Conservation (phyloP, 1,140 invertebrate genomes). For the Camponotus floridanus region DNA sequence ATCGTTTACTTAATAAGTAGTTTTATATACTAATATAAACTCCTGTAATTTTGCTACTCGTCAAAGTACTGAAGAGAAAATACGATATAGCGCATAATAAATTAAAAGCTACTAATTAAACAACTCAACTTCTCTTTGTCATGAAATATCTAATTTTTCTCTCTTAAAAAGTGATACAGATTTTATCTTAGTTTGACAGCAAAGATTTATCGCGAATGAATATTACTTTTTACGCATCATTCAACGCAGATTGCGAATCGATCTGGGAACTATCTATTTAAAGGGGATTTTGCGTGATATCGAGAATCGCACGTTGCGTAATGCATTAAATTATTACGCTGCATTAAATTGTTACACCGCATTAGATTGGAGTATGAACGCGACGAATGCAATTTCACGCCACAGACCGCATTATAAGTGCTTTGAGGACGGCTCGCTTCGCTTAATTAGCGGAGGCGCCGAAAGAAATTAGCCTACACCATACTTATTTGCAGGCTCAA, state of each 20-base stretch:
- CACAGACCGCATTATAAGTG: conserved; percentile 41
- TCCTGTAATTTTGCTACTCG: conserved; percentile 16
- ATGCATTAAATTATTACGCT: conserved; percentile 60
- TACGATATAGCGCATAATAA: not conserved
- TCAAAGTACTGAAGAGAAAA: not conserved
- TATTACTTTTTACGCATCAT: not conserved
- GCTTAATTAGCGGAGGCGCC: conserved; percentile 50
- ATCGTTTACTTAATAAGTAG: not conserved
- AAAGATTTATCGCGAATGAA: not conserved
- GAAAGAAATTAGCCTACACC: conserved; percentile 41
- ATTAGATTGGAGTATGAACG: conserved; percentile 52
- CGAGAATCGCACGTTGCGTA: conserved; percentile 36
- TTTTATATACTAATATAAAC: not conserved
- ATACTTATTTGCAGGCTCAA: conserved; percentile 25
- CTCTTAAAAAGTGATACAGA: not conserved
- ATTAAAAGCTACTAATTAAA: not conserved
- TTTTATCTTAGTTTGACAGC: not conserved
- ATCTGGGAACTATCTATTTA: conserved; percentile 42
- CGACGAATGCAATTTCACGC: conserved; percentile 56
- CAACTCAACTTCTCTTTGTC: not conserved
- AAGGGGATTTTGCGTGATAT: conserved; percentile 37
- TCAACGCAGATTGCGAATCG: conserved; percentile 14
- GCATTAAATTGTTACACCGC: conserved; percentile 57
- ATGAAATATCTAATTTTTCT: not conserved
- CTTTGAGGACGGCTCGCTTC: conserved; percentile 24